Base-by-base conservation (phyloP, 2,888 invertebrate species). In the Acronicta alni region DNA sequence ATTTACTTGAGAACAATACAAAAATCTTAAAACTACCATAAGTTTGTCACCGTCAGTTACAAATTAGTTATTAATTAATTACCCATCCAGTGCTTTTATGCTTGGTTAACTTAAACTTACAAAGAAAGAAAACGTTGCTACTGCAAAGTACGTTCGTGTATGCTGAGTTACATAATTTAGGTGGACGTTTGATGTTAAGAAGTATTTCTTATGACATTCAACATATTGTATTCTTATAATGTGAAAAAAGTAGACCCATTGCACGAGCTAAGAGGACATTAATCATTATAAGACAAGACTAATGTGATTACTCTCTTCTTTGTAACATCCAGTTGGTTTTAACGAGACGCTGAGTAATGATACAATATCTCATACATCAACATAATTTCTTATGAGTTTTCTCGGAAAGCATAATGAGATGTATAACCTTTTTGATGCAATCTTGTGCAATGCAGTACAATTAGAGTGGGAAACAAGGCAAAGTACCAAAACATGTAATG, bases 341-440 rank as follows among this genome's bases (percentile, higher is more conserved):
- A 51, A 59, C 52, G 43, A 35, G 66, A 56, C 23, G 10, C 39
- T 57, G 57, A 72, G 57, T 60, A 72, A 69, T 60, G 69, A 52
- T 38, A 57, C 15, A 23, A n/a, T 57, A 52, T 48, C 57, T 69
- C 67, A 67, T 72, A 57, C 57, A 72, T 69, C 69, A 69, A 57
- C 60, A 51, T 68, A 68, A 68, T 55, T 68, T 52, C 20, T 43
- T 41, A 14, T 26, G 59, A 68, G 8, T 53, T 56, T 56, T 51
- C 44, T 47, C 23, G 16, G 38, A 17, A 47, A 51, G 35, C 23
- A 7, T 32, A 15, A 51, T 41, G 18, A 38, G 30, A 51, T 8
- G 15, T 9, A 12, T 26, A 17, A 20, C 16, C 20, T 37, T 41
- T 5, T 52, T 3, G 23, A 35, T 42, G 37, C 20, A 44, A 44